A percentile compares a stretch with the other conserved stretches of the same genome.
phyloP scores from a whole-genome alignment of 2,113 vertebrate species.

The Poeciliopsis prolifica region DNA sequence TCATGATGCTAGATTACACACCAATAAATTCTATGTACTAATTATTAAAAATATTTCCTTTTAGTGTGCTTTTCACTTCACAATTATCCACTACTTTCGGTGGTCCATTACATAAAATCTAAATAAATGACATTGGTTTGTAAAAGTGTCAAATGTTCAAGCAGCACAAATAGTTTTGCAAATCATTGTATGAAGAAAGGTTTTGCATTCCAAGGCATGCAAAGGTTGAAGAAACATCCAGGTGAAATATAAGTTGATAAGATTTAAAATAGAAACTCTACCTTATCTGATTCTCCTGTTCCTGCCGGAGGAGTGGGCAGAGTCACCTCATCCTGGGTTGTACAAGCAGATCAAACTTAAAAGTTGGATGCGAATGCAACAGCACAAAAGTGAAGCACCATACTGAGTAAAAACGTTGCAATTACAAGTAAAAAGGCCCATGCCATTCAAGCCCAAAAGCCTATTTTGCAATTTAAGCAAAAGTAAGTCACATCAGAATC shows the following conservation, averaged over 20 bases:
- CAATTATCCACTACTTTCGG: too few relatives aligned
- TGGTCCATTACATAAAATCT: too few relatives aligned
- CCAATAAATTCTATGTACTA: too few relatives aligned
- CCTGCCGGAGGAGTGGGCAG: slow-evolving; percentile 25
- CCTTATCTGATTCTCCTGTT: slow-evolving; percentile 61
- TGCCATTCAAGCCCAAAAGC: not conserved
- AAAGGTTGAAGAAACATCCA: slow-evolving; percentile 4
- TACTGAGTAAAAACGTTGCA: not conserved
- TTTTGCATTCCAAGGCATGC: slow-evolving; percentile 57
- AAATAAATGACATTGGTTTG: too few relatives aligned
- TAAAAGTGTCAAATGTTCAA: not conserved
- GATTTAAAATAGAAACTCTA: slow-evolving; percentile 34
- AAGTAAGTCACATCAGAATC: not conserved
- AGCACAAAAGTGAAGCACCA: slow-evolving; percentile 3
- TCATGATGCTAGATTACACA: too few relatives aligned
- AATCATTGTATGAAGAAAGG: slow-evolving; percentile 5
- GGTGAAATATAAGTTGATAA: not conserved
- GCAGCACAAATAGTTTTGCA: not conserved
- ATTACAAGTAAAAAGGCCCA: not conserved
- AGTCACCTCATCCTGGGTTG: slow-evolving; percentile 35
- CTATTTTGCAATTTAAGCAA: not conserved
- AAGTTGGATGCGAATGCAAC: not conserved
- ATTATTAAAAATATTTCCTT: too few relatives aligned
- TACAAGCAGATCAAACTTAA: slow-evolving; percentile 15
- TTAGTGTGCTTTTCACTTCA: too few relatives aligned